phyloP scores from a whole-genome alignment of 1,140 invertebrate genomes.

The Acromyrmex echinatior region DNA sequence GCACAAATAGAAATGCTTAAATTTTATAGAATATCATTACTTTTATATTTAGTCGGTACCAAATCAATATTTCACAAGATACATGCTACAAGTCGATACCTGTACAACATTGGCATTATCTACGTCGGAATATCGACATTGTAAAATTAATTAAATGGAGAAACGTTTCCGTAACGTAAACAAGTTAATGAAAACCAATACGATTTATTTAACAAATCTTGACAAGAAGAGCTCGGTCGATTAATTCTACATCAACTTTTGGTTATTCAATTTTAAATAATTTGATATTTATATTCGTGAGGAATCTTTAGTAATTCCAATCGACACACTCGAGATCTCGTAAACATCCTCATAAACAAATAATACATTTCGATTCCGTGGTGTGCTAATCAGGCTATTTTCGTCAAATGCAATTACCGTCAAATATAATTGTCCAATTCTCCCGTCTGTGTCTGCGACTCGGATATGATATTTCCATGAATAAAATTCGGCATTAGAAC shows the following conservation, averaged over 20 bases:
- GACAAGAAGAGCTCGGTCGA: background rate
- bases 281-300: background rate
- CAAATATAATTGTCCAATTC: constrained; percentile 27
- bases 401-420: constrained; percentile 5
- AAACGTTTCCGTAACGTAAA: constrained; percentile 11
- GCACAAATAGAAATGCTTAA: constrained; percentile 41
- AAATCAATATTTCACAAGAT: constrained; percentile 34
- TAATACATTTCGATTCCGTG: constrained; percentile 11
- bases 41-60: constrained; percentile 11
- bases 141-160: constrained; percentile 19
- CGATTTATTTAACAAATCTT: background rate
- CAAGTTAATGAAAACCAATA: constrained; percentile 17
- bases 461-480: constrained; percentile 3
- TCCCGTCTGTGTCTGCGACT: background rate
- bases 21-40: constrained; percentile 10
- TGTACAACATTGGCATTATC: background rate
- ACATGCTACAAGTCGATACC: background rate
- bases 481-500: constrained; percentile 46
- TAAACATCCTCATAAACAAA: constrained; percentile 26
- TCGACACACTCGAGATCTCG: background rate
- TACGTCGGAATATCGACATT: constrained; percentile 24
- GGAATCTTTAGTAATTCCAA: background rate
- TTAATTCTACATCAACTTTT: constrained; percentile 9
- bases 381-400: constrained; percentile 25
- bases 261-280: background rate